Base-by-base conservation (phyloP, 2,797 vertebrate species). In the Perodicticus potto region DNA sequence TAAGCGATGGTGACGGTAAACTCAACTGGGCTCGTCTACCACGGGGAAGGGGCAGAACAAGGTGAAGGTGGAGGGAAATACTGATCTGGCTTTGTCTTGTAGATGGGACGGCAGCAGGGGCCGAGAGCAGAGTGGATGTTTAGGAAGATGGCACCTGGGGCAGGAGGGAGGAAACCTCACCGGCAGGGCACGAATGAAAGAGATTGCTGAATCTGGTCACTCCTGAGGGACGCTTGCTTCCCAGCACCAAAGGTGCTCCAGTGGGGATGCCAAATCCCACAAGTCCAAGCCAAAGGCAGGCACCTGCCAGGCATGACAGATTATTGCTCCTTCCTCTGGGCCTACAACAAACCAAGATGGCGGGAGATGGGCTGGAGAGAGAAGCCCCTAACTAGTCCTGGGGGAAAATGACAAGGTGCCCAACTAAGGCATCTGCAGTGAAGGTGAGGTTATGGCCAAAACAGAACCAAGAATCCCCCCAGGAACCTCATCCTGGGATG, bases 401-500 rank as follows among this genome's bases (percentile, higher is more conserved):
- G 59, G 2, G 40, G 77, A 37, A 61, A 17, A 25, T 3, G 0
- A 45, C 0, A 0, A 13, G 2, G 7, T 14, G 37, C 29, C 1
- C 4, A 32, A 11, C 40, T 3, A 3, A 5, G 0, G 19, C 20
- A 14, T 10, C 0, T 23, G 49, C 84, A 67, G 13, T 29, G 20
- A 45, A n/a, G 9, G 16, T 13, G 1, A 6, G 20, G 29, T 85
- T 59, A 37, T 11, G 14, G 63, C 20, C 59, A 53, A 34, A 7
- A 23, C 40, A 40, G 43, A 11, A 37, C 5, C 8, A 23, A n/a
- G 29, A 63, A 45, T 5, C 17, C 23, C 14, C 1, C 32, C 3
- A 34, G 77, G 27, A 55, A 67, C 5, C n/a, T n/a, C 76, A 61
- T 57, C 40, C 53, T 2, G 1, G 29, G 23, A 22, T 34, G 7